Evolutionary conservation across 2,888 invertebrate genomes (phyloP).

Genomic region (Phytoseiulus persimilis): DNA sequence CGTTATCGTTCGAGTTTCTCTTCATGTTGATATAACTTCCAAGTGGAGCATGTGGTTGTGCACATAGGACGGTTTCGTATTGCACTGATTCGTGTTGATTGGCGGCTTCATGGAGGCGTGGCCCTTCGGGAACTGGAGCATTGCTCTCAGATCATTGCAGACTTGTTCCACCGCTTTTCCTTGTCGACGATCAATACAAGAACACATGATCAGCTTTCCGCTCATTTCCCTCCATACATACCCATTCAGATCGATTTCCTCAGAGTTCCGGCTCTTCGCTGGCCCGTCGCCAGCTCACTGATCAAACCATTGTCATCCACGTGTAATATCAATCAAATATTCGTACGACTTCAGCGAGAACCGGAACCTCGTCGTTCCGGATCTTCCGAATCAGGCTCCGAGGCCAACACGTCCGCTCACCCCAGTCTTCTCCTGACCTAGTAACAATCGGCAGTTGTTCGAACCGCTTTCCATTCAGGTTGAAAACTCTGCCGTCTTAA

Average conservation of each 20-base stretch:
- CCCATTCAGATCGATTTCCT: no score
- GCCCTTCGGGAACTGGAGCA: background rate
- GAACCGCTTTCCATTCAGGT: background rate
- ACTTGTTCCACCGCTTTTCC: background rate
- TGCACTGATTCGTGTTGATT: background rate
- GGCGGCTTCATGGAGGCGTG: background rate
- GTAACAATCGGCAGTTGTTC: background rate
- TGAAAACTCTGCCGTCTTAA: background rate
- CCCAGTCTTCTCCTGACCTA: background rate
- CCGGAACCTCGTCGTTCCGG: no score
- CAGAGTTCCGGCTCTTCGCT: no score
- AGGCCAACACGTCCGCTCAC: no score
- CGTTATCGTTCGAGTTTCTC: background rate
- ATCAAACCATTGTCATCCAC: no score
- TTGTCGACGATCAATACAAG: no score
- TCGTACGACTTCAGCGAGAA: no score
- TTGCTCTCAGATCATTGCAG: background rate
- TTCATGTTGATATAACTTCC: background rate
- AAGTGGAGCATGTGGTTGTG: background rate
- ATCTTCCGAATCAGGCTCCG: no score
- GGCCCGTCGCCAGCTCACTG: no score
- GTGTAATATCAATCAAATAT: no score
- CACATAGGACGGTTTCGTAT: background rate
- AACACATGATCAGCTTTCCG: no score
- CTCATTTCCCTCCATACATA: no score